Evolutionary conservation across 2,888 invertebrate genomes (phyloP).

Genomic region (Dusona sp.): DNA sequence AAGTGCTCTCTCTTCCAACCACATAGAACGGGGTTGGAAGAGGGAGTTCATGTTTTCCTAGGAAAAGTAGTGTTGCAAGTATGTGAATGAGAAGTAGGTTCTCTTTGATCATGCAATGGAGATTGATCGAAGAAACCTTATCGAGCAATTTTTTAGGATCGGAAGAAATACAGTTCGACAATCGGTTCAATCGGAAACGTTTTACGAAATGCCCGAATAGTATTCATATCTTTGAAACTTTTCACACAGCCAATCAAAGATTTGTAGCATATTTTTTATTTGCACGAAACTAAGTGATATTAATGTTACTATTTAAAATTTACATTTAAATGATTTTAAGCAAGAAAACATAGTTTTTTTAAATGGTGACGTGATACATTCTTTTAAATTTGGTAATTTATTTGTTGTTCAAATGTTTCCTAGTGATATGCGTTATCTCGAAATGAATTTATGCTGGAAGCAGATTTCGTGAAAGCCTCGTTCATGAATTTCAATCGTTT

Average conservation of each 20-base stretch:
- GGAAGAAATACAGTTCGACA: background rate
- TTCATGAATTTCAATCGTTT: background rate
- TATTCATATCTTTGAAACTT: background rate
- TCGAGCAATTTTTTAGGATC: background rate
- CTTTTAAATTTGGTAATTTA: background rate
- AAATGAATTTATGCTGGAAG: background rate
- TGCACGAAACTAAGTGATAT: background rate
- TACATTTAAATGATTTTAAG: background rate
- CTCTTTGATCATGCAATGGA: slow-evolving; percentile 36
- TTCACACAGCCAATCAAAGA: background rate
- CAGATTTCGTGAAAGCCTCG: background rate
- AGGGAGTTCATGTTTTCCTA: slow-evolving; percentile 36
- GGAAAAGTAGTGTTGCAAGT: background rate
- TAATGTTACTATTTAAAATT: background rate
- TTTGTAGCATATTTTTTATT: background rate
- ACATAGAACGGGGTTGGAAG: slow-evolving; percentile 2
- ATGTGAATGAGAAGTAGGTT: slow-evolving; percentile 40
- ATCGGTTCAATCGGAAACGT: background rate
- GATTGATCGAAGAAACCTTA: slow-evolving; percentile 34
- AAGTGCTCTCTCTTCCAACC: too few relatives aligned
- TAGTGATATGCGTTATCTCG: background rate
- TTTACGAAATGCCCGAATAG: background rate
- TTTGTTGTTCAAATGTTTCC: background rate
- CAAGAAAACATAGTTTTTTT: background rate
- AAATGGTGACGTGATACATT: background rate